Base-by-base conservation (phyloP, 2,888 invertebrate genomes). In the Troglohyphantes excavatus region DNA sequence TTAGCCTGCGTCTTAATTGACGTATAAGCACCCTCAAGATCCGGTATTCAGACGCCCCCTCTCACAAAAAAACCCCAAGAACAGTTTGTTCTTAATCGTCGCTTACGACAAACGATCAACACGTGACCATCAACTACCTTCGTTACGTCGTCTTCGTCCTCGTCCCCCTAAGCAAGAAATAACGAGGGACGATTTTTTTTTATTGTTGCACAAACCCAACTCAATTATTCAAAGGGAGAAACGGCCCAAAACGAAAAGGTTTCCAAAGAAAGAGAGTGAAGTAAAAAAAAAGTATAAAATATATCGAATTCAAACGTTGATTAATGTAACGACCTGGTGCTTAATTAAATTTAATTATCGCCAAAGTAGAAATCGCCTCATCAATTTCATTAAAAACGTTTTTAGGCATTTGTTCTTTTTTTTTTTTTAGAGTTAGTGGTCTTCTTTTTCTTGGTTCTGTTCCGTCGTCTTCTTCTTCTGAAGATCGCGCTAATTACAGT, bases 321-420 rank as follows among this genome's bases (percentile, higher is more conserved):
- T 88, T 82, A 88, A 88, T 88, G 88, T 88, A 88, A 88, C 88
- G 88, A 88, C 75, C 88, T 39, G 76, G 88, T 88, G 81, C 88
- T 88, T 88, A 88, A 88, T 88, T 82, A 88, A 88, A 88, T 88
- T 82, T 88, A 88, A 88, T 88, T 88, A 88, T 88, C 88, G 88
- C 68, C 75, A 82, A 82, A 88, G 88, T 67, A 87, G 87, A 81
- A 81, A 81, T 87, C 87, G 87, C 75, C 82, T 82, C 88, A 88
- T 88, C 88, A 75, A 88, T 88, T 88, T 88, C 88, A 88, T 88
- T 88, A 88, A 88, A 88, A 88, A 88, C 88, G 81, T 88, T 88
- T 88, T 88, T 88, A 88, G 88, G 76, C 88, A 76, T 88, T 82
- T 82, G 75, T 87, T 81, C 79, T 87, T 87, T 87, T 86, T 33